A percentile compares a stretch with the other conserved stretches of the same genome.
Evolutionary conservation across 2,888 invertebrate species (phyloP).

Genomic region (Bursaphelenchus okinawaensis): DNA sequence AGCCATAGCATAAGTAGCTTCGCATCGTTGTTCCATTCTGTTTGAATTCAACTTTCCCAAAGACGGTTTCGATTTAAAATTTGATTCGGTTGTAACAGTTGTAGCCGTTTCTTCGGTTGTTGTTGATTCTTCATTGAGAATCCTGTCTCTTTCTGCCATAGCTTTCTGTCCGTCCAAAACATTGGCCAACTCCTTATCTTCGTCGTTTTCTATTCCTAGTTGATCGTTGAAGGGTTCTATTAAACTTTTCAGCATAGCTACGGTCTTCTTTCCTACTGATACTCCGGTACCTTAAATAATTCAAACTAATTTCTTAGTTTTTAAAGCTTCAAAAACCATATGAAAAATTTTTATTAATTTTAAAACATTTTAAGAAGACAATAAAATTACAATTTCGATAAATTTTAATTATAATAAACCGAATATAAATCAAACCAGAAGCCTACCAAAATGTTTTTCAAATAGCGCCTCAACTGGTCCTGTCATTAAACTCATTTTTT

Average conservation of each 20-base stretch:
- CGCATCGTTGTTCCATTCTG: constrained; percentile 39
- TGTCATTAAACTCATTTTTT: constrained; percentile 38
- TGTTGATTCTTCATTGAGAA: constrained; percentile 18
- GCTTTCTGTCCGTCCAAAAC: constrained; percentile 10
- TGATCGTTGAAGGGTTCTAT: constrained; percentile 29
- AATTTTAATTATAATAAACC: too few species aligned
- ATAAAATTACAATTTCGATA: too few species aligned
- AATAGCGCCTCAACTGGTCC: constrained; percentile 46
- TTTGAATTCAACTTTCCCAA: constrained; percentile 10
- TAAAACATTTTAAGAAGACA: too few species aligned
- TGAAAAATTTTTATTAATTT: too few species aligned
- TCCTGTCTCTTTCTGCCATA: constrained; percentile 1
- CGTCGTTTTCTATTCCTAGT: constrained; percentile 14
- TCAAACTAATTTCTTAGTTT: too few species aligned
- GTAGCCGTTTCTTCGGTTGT: not conserved
- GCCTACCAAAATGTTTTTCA: constrained; percentile 39
- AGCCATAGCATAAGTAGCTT: constrained; percentile 41
- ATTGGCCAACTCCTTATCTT: constrained; percentile 21
- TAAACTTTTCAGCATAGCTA: constrained; percentile 21
- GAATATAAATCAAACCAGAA: not conserved
- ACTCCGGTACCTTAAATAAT: constrained; percentile 21
- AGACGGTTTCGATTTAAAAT: constrained; percentile 29
- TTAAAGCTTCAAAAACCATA: too few species aligned
- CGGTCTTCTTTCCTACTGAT: constrained; percentile 22
- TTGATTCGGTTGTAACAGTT: constrained; percentile 16